Evolutionary conservation across 1,140 invertebrate genomes (phyloP).

Genomic region (Ectropis grisescens): DNA sequence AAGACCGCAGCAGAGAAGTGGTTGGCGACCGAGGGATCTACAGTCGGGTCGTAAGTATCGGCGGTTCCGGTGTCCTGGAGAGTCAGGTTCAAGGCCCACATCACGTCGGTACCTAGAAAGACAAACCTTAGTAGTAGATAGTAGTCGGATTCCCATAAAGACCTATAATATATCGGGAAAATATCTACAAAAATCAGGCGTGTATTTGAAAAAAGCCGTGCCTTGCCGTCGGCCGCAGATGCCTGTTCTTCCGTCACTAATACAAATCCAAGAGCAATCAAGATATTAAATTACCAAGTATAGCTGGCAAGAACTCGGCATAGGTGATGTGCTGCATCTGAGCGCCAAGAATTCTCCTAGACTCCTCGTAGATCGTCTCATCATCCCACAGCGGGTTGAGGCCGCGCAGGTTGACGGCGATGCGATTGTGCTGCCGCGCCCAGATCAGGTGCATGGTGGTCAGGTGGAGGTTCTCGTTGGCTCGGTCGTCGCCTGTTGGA

Average conservation of each 20-base stretch:
- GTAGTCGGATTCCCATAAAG: no score
- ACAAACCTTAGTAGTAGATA: neutral
- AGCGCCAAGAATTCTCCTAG: constrained; percentile 83
- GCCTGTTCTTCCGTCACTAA: no score
- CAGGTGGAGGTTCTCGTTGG: constrained; percentile 86
- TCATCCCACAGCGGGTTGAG: constrained; percentile 90
- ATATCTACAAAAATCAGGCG: no score
- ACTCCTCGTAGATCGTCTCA: constrained; percentile 84
- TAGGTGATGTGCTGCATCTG: constrained; percentile 91
- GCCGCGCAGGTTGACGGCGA: constrained; percentile 74
- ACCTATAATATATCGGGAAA: no score
- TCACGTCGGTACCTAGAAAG: constrained; percentile 69
- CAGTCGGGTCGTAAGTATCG: constrained; percentile 76
- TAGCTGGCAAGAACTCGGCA: constrained; percentile 87
- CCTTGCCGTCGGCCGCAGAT: no score
- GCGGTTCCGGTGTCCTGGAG: constrained; percentile 73
- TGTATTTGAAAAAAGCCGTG: no score
- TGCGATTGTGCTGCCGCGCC: constrained; percentile 87
- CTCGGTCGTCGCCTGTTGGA: constrained; percentile 77
- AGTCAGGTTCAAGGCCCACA: constrained; percentile 72
- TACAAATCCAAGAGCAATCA: no score
- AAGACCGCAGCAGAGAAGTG: constrained; percentile 93
- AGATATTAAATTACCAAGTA: constrained; percentile 85
- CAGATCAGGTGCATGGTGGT: constrained; percentile 86
- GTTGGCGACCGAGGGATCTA: constrained; percentile 90